These are phyloP conservation scores for Drosophila hydei DNA, from an alignment of 1,140 invertebrate genomes.

Conservation along the genomic window DNA sequence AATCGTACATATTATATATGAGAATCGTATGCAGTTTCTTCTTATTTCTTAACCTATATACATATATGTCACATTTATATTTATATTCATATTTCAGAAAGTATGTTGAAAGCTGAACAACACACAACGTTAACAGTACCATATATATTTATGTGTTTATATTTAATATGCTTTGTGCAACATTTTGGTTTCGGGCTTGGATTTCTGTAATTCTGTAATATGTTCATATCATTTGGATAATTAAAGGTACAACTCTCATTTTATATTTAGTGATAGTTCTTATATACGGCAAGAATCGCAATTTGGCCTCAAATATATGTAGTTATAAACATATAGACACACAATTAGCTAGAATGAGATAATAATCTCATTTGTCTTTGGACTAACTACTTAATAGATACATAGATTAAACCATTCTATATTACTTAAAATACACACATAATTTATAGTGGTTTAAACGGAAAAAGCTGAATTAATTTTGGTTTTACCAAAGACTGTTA, in stretches of 20 bases:
- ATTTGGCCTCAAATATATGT: constrained; percentile 39
- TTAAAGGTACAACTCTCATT: constrained; percentile 76
- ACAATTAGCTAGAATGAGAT: constrained; percentile 10
- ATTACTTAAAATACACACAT: background rate
- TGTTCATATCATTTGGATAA: constrained; percentile 22
- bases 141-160: constrained; percentile 31
- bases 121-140: constrained; percentile 60
- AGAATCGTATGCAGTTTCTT: constrained; percentile 50
- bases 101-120: constrained; percentile 29
- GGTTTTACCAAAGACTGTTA: constrained; percentile 8
- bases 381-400: constrained; percentile 26
- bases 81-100: constrained; percentile 41
- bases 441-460: background rate
- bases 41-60: constrained; percentile 26
- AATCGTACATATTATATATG: constrained; percentile 26
- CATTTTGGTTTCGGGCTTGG: constrained; percentile 64
- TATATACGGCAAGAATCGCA: constrained; percentile 32
- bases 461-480: background rate
- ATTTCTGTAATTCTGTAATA: constrained; percentile 28
- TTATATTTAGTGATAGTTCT: constrained; percentile 23
- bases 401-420: background rate
- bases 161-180: constrained; percentile 56
- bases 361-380: background rate
- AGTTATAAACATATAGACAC: constrained; percentile 27
- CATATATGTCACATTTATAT: constrained; percentile 55